These are phyloP conservation scores for Falcunculus frontatus DNA, from an alignment of 2,113 vertebrate species.

Conservation along the genomic window DNA sequence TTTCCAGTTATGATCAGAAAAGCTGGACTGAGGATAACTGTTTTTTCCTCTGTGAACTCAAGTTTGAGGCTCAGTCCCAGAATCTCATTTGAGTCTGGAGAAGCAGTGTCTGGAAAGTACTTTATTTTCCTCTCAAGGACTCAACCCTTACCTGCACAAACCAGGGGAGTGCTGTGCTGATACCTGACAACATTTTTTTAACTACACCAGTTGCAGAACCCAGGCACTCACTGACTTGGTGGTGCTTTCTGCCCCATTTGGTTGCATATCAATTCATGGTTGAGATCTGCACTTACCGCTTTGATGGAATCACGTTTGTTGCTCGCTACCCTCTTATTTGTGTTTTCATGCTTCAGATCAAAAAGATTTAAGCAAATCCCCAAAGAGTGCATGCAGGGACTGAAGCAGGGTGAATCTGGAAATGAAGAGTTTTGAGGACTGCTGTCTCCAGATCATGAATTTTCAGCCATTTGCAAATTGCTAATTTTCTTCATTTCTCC, in stretches of 20 bases:
- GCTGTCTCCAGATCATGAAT: background rate
- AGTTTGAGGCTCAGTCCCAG: background rate
- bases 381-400: accelerated
- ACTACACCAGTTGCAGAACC: background rate
- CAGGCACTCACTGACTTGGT: background rate
- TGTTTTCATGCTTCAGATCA: background rate
- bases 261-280: background rate
- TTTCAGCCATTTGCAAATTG: background rate
- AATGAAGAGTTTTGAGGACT: background rate
- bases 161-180: background rate
- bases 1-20: background rate
- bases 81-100: background rate
- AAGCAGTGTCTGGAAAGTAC: background rate
- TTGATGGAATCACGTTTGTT: background rate
- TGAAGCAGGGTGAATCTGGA: background rate
- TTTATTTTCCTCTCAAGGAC: background rate
- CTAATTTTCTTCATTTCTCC: background rate
- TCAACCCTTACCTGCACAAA: background rate
- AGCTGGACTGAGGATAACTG: background rate
- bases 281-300: background rate
- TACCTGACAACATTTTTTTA: background rate
- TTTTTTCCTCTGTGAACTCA: background rate
- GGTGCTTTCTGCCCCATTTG: background rate
- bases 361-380: background rate
- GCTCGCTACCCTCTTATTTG: background rate